A percentile compares a stretch with the other conserved stretches of the same genome.
These are phyloP conservation scores for Amazonetta brasiliensis DNA, from an alignment of 2,797 vertebrate genomes.

Conservation along the genomic window DNA sequence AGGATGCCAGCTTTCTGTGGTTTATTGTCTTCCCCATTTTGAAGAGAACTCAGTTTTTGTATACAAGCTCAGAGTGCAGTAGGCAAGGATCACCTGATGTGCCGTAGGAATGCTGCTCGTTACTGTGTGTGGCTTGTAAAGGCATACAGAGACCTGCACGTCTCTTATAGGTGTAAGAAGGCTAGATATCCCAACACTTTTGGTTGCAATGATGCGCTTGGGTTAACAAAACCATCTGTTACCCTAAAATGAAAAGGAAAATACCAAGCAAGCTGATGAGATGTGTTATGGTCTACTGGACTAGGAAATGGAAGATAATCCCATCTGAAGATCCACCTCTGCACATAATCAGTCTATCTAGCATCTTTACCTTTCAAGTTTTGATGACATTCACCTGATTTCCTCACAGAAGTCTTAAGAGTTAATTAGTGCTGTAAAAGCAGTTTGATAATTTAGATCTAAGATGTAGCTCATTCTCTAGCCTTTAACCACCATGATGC, in stretches of 20 bases:
- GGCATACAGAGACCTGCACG: background rate
- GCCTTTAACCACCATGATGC: accelerated
- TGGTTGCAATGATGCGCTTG: background rate
- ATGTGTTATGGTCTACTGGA: background rate
- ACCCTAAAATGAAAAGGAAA: background rate
- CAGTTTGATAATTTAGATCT: background rate
- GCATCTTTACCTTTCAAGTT: background rate
- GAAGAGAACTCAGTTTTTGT: background rate
- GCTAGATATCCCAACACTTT: background rate
- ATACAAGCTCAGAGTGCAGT: background rate
- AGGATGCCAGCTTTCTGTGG: background rate
- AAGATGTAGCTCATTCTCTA: background rate
- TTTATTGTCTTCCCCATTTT: background rate
- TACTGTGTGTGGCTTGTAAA: background rate
- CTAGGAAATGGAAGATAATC: background rate
- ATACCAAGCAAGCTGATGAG: background rate
- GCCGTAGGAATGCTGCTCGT: background rate
- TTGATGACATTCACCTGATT: background rate
- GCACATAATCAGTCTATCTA: background rate
- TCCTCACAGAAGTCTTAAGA: background rate
- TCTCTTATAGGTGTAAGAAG: background rate
- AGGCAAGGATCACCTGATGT: background rate
- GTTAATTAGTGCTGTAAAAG: background rate
- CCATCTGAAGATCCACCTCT: background rate
- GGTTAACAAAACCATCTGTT: background rate